Conservation (phyloP, 2,797 vertebrate genomes). For the Characodon lateralis region DNA sequence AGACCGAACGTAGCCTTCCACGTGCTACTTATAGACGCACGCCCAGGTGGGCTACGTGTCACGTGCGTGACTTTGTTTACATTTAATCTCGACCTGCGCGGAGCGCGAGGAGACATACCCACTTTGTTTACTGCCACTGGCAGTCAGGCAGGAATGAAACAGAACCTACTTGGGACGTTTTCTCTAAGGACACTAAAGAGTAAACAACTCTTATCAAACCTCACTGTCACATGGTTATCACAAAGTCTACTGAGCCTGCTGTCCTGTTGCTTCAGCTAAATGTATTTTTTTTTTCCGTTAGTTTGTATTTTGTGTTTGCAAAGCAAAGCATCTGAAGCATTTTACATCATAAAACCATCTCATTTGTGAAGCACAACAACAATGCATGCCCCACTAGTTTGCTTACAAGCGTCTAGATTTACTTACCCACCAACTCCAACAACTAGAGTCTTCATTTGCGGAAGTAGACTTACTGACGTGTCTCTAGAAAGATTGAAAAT, state of each 20-base stretch:
- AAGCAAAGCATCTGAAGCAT: background rate
- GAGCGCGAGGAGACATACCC: too few species aligned
- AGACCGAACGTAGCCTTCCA: too few species aligned
- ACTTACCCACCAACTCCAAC: conserved; percentile 93
- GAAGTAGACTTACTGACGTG: background rate
- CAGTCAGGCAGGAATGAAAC: too few species aligned
- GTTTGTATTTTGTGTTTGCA: background rate
- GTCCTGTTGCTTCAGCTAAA: conserved; percentile 4
- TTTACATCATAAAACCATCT: background rate
- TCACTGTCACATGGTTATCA: conserved; percentile 30
- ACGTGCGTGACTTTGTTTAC: too few species aligned
- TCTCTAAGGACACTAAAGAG: background rate
- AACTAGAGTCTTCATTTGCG: conserved; percentile 84
- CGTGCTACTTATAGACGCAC: too few species aligned
- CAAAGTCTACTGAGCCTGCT: conserved; percentile 17
- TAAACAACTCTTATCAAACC: conserved; percentile 41
- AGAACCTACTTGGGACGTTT: background rate
- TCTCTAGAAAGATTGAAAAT: background rate
- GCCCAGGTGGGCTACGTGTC: too few species aligned
- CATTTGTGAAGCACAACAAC: background rate
- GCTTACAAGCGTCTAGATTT: conserved; percentile 9
- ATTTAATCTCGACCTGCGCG: too few species aligned
- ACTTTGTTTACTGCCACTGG: too few species aligned
- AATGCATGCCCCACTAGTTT: background rate
- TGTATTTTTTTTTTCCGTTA: background rate